Evolutionary conservation across 2,888 invertebrate genomes (phyloP), one percentile per base, ranked within the genome.

Genomic region (Ophion obscuratus): DNA sequence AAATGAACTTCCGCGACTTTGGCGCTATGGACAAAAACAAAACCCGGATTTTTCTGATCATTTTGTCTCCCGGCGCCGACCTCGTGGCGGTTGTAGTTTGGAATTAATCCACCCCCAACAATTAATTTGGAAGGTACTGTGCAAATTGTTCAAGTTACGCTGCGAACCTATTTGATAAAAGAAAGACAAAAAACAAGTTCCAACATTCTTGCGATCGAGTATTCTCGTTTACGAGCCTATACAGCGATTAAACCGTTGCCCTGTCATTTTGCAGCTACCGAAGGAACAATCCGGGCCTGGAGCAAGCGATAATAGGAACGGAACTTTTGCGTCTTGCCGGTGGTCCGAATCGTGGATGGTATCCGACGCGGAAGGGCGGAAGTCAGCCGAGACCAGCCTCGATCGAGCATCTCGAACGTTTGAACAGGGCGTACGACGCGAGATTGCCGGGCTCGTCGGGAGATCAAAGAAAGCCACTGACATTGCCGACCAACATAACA

Each of bases 401-500:
- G 81, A 97, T 97, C 90, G 98, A 98, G 94, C 97, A 98, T 94
- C 95, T 98, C 90, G 98, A 98, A 94, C 95, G 97, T 91, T 95
- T 97, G 93, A 94, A 94, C 90, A 93, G 91, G 88, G 92, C 93
- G 2, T 94, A 92, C 89, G 93, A 94, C 74, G 92, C 93, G n/a
- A 90, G 94, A 74, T 87, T 95, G 87, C 92, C 95, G 0, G 95
- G 95, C 73, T 94, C 94, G 84, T 91, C 95, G 87, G 91, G 96
- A 92, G 92, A 95, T 95, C 88, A 95, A 92, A 95, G 97, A 92
- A 98, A 98, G 93, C 98, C 98, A 6, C 95, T 97, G 88, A 98
- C 98, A n/a, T 95, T 98, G 92, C 98, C 98, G 79, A 98, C 98
- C 84, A 98, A 98, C 95, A 95, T 98, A 92, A 97, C 97, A 88